Evolutionary conservation across 2,888 invertebrate genomes (phyloP).

Genomic region (Pristionchus entomophagus): DNA sequence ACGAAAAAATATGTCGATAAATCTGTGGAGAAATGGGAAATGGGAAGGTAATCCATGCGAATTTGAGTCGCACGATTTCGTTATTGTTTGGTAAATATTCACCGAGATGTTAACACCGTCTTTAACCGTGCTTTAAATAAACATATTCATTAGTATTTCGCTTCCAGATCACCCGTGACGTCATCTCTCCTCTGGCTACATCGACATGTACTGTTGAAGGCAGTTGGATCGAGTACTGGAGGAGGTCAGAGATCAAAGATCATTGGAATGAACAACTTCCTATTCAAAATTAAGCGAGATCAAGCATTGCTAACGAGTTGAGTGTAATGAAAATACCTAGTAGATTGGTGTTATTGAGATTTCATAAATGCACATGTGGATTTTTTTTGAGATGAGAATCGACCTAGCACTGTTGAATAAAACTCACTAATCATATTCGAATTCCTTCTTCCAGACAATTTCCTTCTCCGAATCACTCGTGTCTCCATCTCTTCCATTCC

Average conservation of each 20-base stretch:
- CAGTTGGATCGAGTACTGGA: neutral
- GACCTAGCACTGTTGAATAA: neutral
- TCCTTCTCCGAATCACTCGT: slow-evolving; percentile 33
- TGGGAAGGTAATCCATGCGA: neutral
- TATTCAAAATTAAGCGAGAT: no score
- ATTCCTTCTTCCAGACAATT: neutral
- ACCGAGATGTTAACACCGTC: no score
- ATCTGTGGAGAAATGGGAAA: no score
- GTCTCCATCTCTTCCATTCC: neutral
- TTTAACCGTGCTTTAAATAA: no score
- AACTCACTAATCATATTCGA: neutral
- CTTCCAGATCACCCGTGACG: neutral
- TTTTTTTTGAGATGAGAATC: neutral
- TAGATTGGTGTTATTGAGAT: no score
- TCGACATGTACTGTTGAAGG: neutral
- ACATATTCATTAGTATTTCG: neutral
- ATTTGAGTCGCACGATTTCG: neutral
- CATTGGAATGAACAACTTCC: neutral
- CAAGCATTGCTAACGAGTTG: no score
- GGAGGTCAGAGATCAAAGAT: slow-evolving; percentile 20
- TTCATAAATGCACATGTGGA: no score
- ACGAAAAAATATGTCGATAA: neutral
- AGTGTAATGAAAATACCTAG: no score
- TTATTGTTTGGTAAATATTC: no score
- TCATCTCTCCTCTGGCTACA: neutral